These are phyloP conservation scores for Aethes cnicana DNA, from an alignment of 2,888 invertebrate genomes.

Conservation along the genomic window DNA sequence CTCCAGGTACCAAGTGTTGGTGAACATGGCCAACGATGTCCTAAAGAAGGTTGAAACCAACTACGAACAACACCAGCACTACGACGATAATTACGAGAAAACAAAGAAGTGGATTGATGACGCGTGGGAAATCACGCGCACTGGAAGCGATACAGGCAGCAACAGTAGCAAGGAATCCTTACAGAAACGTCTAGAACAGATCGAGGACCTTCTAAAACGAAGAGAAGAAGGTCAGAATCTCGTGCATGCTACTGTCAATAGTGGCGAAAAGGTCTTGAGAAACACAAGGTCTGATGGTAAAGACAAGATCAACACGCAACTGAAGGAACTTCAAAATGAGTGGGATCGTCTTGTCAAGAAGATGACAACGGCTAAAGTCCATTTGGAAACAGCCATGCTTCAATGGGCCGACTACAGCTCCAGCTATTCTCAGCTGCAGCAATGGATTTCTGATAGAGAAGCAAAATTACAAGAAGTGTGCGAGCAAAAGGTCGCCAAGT, in stretches of 20 bases:
- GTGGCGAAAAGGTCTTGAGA: constrained; percentile 93
- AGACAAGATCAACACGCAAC: constrained; percentile 91
- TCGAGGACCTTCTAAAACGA: constrained; percentile 89
- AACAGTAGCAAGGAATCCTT: constrained; percentile 91
- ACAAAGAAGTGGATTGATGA: constrained; percentile 93
- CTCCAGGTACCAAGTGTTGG: constrained; percentile 93
- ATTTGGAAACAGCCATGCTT: constrained; percentile 92
- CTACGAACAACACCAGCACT: constrained; percentile 91
- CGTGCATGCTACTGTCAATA: constrained; percentile 93
- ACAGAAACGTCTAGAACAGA: constrained; percentile 89
- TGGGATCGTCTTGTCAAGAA: constrained; percentile 96
- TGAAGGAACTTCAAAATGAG: constrained; percentile 94
- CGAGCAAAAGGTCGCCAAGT: constrained; percentile 91
- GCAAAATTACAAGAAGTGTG: constrained; percentile 94
- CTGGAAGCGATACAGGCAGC: constrained; percentile 89
- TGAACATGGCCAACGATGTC: constrained; percentile 94
- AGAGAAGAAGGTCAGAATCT: constrained; percentile 94
- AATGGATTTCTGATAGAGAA: constrained; percentile 97
- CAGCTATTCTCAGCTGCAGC: constrained; percentile 94
- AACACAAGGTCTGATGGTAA: constrained; percentile 94
- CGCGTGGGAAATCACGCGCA: constrained; percentile 90
- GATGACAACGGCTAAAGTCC: constrained; percentile 94
- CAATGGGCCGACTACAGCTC: constrained; percentile 99
- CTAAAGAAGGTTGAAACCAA: constrained; percentile 95
- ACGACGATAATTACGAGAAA: constrained; percentile 88